Conservation (phyloP, 1,140 invertebrate genomes). For the Magallana angulata region DNA sequence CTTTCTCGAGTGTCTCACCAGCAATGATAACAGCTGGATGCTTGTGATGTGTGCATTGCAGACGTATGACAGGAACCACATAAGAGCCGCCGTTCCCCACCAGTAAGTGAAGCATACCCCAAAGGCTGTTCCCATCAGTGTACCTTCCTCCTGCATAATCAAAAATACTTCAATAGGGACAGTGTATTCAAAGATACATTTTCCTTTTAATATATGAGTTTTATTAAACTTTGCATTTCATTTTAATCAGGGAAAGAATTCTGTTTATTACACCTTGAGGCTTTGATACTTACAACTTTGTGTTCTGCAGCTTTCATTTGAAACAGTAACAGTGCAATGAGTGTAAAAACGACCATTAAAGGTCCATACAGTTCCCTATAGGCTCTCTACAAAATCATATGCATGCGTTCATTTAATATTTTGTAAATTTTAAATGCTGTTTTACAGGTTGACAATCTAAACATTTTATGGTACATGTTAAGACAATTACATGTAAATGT, state of each 20-base stretch:
- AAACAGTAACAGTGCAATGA: constrained; percentile 79
- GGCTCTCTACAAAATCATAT: constrained; percentile 67
- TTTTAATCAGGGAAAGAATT: no score
- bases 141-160: constrained; percentile 78
- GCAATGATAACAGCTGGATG: constrained; percentile 77
- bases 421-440: no score
- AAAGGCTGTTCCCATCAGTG: constrained; percentile 80
- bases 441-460: background rate
- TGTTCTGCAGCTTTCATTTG: constrained; percentile 80
- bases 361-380: constrained; percentile 79
- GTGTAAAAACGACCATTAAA: constrained; percentile 79
- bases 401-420: no score
- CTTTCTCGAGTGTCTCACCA: constrained; percentile 67
- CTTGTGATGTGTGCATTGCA: constrained; percentile 77
- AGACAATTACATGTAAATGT: background rate
- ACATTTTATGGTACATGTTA: background rate
- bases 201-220: no score
- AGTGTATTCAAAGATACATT: no score
- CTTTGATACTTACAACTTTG: constrained; percentile 71
- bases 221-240: no score
- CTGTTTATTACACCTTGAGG: no score
- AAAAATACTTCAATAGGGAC: background rate
- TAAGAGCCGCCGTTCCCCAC: constrained; percentile 75
- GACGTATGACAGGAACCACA: constrained; percentile 77
- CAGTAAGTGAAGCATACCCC: constrained; percentile 80